Conservation (phyloP, 2,888 invertebrate species). For the Fragum fragum region DNA sequence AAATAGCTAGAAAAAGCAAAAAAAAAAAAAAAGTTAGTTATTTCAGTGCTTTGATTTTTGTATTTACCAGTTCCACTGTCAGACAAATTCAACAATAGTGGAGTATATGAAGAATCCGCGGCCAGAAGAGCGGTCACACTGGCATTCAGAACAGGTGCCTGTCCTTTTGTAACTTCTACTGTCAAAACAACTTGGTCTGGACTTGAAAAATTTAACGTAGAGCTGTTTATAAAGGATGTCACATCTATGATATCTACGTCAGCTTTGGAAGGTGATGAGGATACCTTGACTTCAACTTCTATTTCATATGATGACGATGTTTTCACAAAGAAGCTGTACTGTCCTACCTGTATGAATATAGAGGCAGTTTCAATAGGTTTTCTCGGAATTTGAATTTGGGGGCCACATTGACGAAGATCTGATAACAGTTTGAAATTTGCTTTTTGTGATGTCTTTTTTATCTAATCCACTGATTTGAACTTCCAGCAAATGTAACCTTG, state of each 20-base stretch:
- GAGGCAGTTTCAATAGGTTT: no score
- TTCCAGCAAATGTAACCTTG: no score
- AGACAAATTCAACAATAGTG: not conserved
- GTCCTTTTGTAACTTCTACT: conserved; percentile 18
- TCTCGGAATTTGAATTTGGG: no score
- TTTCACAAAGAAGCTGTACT: conserved; percentile 10
- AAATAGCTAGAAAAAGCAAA: no score
- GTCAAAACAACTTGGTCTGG: not conserved
- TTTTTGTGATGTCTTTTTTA: no score
- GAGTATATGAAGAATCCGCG: not conserved
- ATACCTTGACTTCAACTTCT: conserved; percentile 1
- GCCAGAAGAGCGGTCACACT: conserved; percentile 31
- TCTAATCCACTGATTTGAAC: no score
- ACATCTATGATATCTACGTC: conserved; percentile 24
- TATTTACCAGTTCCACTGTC: conserved; percentile 31
- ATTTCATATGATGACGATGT: not conserved
- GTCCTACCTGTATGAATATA: not conserved
- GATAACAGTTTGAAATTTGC: no score
- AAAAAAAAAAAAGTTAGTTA: no score
- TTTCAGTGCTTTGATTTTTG: no score
- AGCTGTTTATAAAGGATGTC: conserved; percentile 13
- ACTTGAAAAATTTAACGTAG: conserved; percentile 12
- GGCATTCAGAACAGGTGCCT: conserved; percentile 24
- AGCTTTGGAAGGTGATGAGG: not conserved
- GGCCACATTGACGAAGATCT: no score